These are phyloP conservation scores for Oeneis ivallda DNA, from an alignment of 2,888 invertebrate genomes.

Conservation along the genomic window DNA sequence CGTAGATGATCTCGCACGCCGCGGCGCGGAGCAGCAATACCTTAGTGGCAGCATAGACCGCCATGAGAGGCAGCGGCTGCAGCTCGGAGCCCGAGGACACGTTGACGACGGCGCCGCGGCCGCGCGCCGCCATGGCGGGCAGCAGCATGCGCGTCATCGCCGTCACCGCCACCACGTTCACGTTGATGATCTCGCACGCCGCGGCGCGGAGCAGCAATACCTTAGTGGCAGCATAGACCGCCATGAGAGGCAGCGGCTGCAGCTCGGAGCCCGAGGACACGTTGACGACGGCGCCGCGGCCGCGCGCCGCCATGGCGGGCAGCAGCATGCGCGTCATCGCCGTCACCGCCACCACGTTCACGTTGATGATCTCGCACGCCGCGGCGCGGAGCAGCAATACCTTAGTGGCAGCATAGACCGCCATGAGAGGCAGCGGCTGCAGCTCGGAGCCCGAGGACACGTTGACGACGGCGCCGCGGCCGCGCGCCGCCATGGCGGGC, in stretches of 20 bases:
- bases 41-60: too few species aligned
- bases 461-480: constrained; percentile 92
- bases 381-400: constrained; percentile 85
- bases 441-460: constrained; percentile 94
- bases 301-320: too few species aligned
- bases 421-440: constrained; percentile 93
- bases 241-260: too few species aligned
- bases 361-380: constrained; percentile 91
- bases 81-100: too few species aligned
- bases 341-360: constrained; percentile 93
- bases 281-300: too few species aligned
- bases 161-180: constrained; percentile 93
- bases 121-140: too few species aligned
- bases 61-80: too few species aligned
- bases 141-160: too few species aligned
- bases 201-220: constrained; percentile 85
- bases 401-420: constrained; percentile 95
- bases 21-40: constrained; percentile 85
- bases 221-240: too few species aligned
- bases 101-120: too few species aligned
- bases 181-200: constrained; percentile 91
- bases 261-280: too few species aligned
- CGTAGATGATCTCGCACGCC: constrained; percentile 91
- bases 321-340: too few species aligned
- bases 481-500: constrained; percentile 88